A percentile compares a stretch with the other conserved stretches of the same genome.
Evolutionary conservation across 2,113 vertebrate species (phyloP).

Genomic region (Pyxicephalus adspersus): DNA sequence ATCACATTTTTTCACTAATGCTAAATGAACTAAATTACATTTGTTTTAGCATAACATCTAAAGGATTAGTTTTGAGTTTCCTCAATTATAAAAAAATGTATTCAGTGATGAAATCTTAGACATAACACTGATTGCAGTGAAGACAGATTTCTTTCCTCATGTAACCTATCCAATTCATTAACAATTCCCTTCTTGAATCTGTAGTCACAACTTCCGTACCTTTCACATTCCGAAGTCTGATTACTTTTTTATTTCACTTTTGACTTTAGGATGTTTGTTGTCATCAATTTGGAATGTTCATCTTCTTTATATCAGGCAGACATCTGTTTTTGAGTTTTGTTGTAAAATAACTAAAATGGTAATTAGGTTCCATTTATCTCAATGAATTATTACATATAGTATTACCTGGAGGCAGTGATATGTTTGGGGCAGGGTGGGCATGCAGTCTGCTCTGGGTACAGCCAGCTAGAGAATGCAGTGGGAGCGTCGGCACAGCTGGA

Average conservation of each 20-base stretch:
- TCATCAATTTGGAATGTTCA: constrained; percentile 34
- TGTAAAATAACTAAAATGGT: too few species aligned
- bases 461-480: too few species aligned
- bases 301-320: neutral
- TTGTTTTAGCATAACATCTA: too few species aligned
- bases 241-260: neutral
- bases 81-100: constrained; percentile 31
- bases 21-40: too few species aligned
- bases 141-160: constrained; percentile 27
- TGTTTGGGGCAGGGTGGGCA: too few species aligned
- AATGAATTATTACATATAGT: too few species aligned
- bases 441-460: too few species aligned
- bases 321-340: neutral
- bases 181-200: neutral
- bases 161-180: constrained; percentile 42
- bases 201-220: constrained; percentile 44
- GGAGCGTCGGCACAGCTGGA: too few species aligned
- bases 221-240: constrained; percentile 27
- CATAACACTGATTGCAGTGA: neutral
- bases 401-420: too few species aligned
- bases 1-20: too few species aligned
- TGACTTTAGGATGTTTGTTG: constrained; percentile 7
- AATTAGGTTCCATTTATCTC: too few species aligned
- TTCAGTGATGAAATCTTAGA: constrained; percentile 19
- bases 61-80: neutral